phyloP scores from a whole-genome alignment of 1,140 invertebrate genomes.

The Goniozus legneri region DNA sequence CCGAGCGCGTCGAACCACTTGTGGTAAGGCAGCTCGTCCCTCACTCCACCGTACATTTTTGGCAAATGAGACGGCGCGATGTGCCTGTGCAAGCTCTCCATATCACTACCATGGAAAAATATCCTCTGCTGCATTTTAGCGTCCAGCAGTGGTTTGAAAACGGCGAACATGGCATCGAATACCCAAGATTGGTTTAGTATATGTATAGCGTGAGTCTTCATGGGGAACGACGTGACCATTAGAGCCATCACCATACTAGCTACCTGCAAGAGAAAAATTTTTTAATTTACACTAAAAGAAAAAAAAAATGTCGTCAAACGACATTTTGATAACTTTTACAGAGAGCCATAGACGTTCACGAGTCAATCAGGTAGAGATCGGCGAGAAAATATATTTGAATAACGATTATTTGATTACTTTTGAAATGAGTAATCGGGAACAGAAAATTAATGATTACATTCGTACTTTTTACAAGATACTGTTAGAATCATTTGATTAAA shows the following conservation, averaged over 20 bases:
- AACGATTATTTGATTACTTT: no score
- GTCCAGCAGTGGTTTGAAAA: constrained; percentile 74
- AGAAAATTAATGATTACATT: no score
- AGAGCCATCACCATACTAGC: constrained; percentile 46
- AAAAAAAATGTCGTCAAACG: no score
- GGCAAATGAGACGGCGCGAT: constrained; percentile 68
- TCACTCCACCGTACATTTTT: constrained; percentile 65
- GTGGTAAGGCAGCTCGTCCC: constrained; percentile 68
- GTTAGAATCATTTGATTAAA: no score
- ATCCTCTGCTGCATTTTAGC: constrained; percentile 66
- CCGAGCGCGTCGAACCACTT: constrained; percentile 68
- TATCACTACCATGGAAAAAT: constrained; percentile 72
- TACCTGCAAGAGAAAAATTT: constrained; percentile 26
- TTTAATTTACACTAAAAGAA: not conserved
- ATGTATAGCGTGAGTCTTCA: constrained; percentile 71
- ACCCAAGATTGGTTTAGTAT: constrained; percentile 77
- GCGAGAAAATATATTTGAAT: no score
- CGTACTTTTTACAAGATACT: no score
- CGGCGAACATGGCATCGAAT: constrained; percentile 72
- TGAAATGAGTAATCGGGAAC: no score
- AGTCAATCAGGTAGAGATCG: no score
- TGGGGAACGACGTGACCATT: constrained; percentile 66
- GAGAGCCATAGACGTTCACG: no score
- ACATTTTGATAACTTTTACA: no score
- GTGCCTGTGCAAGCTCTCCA: constrained; percentile 73